phyloP scores from a whole-genome alignment of 2,797 vertebrate species.

The Sarcophilus harrisii region DNA sequence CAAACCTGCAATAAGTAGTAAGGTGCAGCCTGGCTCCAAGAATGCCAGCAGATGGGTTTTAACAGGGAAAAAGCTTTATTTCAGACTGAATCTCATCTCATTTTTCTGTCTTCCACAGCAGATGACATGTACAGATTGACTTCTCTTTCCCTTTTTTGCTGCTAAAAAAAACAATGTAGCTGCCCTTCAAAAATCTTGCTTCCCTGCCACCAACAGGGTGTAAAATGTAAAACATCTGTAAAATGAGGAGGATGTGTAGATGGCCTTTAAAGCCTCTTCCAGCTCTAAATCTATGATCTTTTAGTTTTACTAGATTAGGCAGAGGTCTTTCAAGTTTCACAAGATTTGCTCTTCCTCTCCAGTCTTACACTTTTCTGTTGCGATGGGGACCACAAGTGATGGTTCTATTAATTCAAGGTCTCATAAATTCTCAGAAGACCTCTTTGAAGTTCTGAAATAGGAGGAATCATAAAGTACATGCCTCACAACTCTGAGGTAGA shows the following conservation, averaged over 20 bases:
- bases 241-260: neutral
- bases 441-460: neutral
- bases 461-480: neutral
- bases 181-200: neutral
- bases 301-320: neutral
- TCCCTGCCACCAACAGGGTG: neutral
- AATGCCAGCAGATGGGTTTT: neutral
- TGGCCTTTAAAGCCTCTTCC: neutral
- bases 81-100: neutral
- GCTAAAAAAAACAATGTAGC: neutral
- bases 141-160: neutral
- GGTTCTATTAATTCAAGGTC: neutral
- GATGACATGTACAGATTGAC: neutral
- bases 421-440: neutral
- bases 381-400: neutral
- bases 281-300: no score
- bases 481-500: neutral
- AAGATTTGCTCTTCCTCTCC: neutral
- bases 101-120: neutral
- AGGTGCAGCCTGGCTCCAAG: neutral
- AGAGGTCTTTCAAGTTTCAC: neutral
- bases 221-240: no score
- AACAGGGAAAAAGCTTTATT: neutral
- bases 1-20: neutral
- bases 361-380: neutral